These are phyloP conservation scores for Sarcophaga variegata DNA, from an alignment of 2,888 invertebrate species.

Conservation along the genomic window DNA sequence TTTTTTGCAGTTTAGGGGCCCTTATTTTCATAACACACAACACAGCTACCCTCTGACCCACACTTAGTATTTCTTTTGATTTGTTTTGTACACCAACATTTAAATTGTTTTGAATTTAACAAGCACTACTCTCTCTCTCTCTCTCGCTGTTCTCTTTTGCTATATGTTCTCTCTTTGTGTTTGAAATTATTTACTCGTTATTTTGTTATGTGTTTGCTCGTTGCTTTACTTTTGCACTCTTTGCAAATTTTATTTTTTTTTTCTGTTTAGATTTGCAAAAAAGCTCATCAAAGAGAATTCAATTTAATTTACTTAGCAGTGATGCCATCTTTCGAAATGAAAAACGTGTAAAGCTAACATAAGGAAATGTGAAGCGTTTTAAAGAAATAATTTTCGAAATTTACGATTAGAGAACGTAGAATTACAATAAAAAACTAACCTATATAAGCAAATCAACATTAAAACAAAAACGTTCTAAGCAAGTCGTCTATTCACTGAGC, in stretches of 20 bases:
- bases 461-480: too few relatives aligned
- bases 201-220: constrained; percentile 27
- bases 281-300: neutral
- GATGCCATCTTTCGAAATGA: too few relatives aligned
- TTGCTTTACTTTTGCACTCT: constrained; percentile 32
- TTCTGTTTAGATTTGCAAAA: constrained; percentile 41
- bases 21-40: constrained; percentile 12
- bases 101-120: neutral
- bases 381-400: too few relatives aligned
- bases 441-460: too few relatives aligned
- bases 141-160: neutral
- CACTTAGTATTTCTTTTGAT: constrained; percentile 44
- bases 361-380: too few relatives aligned
- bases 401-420: too few relatives aligned
- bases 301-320: neutral
- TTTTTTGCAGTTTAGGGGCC: constrained; percentile 1
- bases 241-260: constrained; percentile 31
- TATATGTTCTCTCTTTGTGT: too few relatives aligned
- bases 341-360: too few relatives aligned
- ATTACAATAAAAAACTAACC: too few relatives aligned
- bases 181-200: constrained; percentile 47
- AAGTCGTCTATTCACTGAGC: too few relatives aligned
- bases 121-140: constrained; percentile 6
- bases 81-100: neutral
- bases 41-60: constrained; percentile 64